These are phyloP conservation scores for Diceros bicornis DNA, from an alignment of 2,797 vertebrate species.

Conservation along the genomic window DNA sequence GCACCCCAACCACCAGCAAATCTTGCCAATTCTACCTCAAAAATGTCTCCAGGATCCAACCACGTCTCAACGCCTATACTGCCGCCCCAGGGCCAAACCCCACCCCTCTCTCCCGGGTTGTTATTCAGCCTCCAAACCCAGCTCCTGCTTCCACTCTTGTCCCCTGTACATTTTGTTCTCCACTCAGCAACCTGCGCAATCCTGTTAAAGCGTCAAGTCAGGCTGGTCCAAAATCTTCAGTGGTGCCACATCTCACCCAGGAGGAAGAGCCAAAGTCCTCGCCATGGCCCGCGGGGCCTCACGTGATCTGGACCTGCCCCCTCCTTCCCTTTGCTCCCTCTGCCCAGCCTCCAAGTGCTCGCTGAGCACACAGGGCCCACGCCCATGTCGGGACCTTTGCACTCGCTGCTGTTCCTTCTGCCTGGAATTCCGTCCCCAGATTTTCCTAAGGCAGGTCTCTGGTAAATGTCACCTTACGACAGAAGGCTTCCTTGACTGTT, in stretches of 20 bases:
- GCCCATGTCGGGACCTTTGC: neutral
- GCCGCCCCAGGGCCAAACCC: neutral
- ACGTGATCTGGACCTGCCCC: rapidly evolving
- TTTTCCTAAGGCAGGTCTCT: neutral
- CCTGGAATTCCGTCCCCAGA: neutral
- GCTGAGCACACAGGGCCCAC: neutral
- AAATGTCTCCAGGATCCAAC: neutral
- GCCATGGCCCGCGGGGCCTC: neutral
- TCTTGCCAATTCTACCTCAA: neutral
- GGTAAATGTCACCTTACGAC: neutral
- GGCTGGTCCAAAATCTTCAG: neutral
- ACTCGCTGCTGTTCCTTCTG: neutral
- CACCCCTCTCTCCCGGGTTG: no score
- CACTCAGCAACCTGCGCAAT: neutral
- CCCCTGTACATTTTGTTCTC: neutral
- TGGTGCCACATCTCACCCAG: neutral
- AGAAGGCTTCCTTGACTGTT: neutral
- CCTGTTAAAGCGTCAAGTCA: neutral
- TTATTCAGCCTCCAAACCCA: neutral
- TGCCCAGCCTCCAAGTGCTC: neutral
- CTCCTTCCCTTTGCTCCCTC: rapidly evolving
- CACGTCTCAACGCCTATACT: rapidly evolving
- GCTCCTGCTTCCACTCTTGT: neutral
- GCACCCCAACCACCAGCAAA: neutral
- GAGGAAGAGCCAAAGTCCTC: neutral